Base-by-base conservation (phyloP, 2,113 vertebrate genomes). In the Percopsis transmontana region DNA sequence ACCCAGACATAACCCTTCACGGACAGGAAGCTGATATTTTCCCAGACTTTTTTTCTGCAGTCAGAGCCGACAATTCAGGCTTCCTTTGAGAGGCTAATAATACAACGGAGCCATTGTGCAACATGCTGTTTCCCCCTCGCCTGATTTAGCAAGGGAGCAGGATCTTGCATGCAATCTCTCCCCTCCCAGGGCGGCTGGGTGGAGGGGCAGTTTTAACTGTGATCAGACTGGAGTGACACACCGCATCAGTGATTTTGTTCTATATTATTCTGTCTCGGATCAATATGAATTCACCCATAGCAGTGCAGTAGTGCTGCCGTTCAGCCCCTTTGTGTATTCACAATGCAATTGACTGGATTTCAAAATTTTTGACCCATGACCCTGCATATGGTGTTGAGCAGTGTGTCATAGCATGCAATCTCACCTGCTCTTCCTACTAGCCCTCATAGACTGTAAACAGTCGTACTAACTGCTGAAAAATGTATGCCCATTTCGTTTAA, bases 41-140 rank as follows among this genome's bases (percentile, higher is more conserved):
- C 87, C 83, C 89, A 89, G 87, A 88, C 85, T 83, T 85, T 77
- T 70, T 68, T 77, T 51, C 21, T 11, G 12, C 47, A 82, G 77
- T 75, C 72, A 78, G 76, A 86, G 87, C 80, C 76, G 66, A 84
- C 79, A 84, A 87, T 82, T 82, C 79, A 40, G 80, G 82, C 82
- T 87, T 88, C 85, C 85, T 87, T 77, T 70, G 63, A 76, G 71
- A 70, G 80, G 44, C 83, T 90, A 90, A 87, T 88, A 88, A 90
- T 90, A 90, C 86, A 90, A 85, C 74, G 73, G 76, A 54, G 58
- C 78, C 83, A 90, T 90, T 89, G 89, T 90, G 83, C 68, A 85
- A 81, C 7, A 38, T 33, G 45, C 19, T 14, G 62, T 87, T 88
- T 88, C 81, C 54, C 85, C 76, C 53, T 69, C 13, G 77, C 81